Conservation (phyloP, 2,797 vertebrate species). For the Brotula barbata region DNA sequence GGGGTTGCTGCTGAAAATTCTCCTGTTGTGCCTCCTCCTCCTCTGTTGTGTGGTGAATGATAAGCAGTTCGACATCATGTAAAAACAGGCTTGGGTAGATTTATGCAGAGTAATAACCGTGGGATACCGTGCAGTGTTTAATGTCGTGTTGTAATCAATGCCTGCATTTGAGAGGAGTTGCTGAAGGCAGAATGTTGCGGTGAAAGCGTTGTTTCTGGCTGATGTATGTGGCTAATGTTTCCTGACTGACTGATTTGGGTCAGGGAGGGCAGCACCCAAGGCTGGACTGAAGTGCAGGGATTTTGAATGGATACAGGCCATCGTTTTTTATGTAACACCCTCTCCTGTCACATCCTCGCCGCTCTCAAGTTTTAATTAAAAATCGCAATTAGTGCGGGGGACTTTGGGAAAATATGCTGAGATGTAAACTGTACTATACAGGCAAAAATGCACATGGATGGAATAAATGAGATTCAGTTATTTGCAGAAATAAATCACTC, state of each 20-base stretch:
- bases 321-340: slow-evolving; percentile 12
- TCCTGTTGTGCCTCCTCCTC: slow-evolving; percentile 15
- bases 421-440: no score
- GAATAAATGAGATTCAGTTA: no score
- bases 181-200: slow-evolving; percentile 22
- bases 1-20: slow-evolving; percentile 2
- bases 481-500: no score
- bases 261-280: slow-evolving; percentile 15
- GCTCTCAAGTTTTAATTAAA: background rate
- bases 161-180: slow-evolving; percentile 21
- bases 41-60: slow-evolving; percentile 22
- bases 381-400: no score
- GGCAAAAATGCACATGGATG: no score
- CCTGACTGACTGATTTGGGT: slow-evolving; percentile 28
- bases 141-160: slow-evolving; percentile 48
- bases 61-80: slow-evolving; percentile 2
- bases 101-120: slow-evolving; percentile 29
- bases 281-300: no score
- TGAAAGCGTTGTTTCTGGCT: slow-evolving; percentile 9
- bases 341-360: background rate
- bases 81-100: slow-evolving; percentile 30
- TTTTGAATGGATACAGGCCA: background rate
- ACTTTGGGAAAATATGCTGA: background rate
- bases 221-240: slow-evolving; percentile 24
- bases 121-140: slow-evolving; percentile 44